These are phyloP conservation scores for Neosalanx taihuensis DNA, from an alignment of 2,797 vertebrate species.

Conservation along the genomic window DNA sequence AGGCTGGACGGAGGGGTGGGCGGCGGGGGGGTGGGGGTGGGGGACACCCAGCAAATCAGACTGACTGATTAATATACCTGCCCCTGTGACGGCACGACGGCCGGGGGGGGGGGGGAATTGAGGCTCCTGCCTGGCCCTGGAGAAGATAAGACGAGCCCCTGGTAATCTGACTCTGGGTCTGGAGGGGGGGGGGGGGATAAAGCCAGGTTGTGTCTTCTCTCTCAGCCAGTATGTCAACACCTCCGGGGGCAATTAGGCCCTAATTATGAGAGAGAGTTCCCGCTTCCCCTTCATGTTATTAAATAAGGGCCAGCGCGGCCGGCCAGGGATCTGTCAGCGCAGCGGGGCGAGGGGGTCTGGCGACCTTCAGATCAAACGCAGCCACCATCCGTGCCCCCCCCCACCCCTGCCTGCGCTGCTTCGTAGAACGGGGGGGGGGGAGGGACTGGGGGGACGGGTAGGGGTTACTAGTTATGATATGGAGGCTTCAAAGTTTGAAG, in stretches of 20 bases:
- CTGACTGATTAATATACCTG: conserved; percentile 79
- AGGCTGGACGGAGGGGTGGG: conserved; percentile 3
- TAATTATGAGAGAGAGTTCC: conserved; percentile 99
- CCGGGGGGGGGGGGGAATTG: conserved; percentile 83
- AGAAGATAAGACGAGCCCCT: conserved; percentile 97
- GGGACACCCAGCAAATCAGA: conserved; percentile 58
- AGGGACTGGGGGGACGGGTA: conserved; percentile 30
- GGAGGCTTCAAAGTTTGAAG: conserved; percentile 79
- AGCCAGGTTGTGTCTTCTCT: conserved; percentile 99
- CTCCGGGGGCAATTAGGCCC: conserved; percentile 99
- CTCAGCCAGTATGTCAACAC: conserved; percentile 98
- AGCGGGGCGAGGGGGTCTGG: conserved; percentile 81
- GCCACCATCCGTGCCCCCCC: conserved; percentile 90
- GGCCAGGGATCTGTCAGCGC: conserved; percentile 96
- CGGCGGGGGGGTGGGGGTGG: no score
- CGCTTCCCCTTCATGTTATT: conserved; percentile 99
- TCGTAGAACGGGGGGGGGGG: conserved; percentile 46
- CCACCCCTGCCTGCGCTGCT: conserved; percentile 61
- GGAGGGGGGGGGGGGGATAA: no score
- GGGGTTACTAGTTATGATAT: conserved; percentile 79
- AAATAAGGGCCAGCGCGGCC: conserved; percentile 95
- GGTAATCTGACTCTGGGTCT: conserved; percentile 99
- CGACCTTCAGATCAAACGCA: conserved; percentile 99
- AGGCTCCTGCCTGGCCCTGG: conserved; percentile 88
- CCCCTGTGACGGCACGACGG: conserved; percentile 68